Base-by-base conservation (phyloP, 2,113 vertebrate genomes). In the Callopanchax toddi region DNA sequence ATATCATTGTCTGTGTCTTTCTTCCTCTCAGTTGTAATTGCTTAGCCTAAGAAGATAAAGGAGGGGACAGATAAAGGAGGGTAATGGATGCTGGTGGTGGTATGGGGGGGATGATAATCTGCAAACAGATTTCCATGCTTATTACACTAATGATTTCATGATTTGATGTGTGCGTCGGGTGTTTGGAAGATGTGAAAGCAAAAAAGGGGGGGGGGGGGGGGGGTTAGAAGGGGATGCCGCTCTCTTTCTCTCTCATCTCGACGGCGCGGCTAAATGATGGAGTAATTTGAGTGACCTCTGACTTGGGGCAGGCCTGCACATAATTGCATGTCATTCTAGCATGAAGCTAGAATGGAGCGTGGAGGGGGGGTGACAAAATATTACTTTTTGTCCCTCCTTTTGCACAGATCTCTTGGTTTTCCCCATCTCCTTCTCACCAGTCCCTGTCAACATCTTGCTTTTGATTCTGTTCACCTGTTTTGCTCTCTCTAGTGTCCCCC, bases 81-180 rank as follows among this genome's bases (percentile, higher is more conserved):
- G 90, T 22, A 22, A 21, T 22, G 46, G 46, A 5, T 3, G 17
- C 16, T 51, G 92, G 59, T 54, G 44, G 20, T 91, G 93, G 15
- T 4, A 37, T 42, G 90, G 91, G 49, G 89, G 93, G 92, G 90
- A 87, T 93, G 94, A 93, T 97, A 95, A 97, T 98, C 94, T 94
- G 94, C 93, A 94, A 96, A 95, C 96, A 96, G 94, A 97, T 97
- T 97, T 96, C 91, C 95, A 93, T 94, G 95, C 95, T 96, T 97
- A 96, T 97, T 96, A 95, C 95, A 95, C 95, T 97, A 96, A 98
- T 95, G 95, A 98, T 97, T 95, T 93, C 92, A 94, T 95, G 94
- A 95, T 96, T 94, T 95, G 94, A 95, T 94, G 94, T 95, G 91
- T 42, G 90, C 79, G 84, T 93, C 89, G 89, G 93, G 90, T 81